Evolutionary conservation across 2,797 vertebrate genomes (phyloP), one percentile per base, ranked within the genome.

Genomic region (Falco cherrug): DNA sequence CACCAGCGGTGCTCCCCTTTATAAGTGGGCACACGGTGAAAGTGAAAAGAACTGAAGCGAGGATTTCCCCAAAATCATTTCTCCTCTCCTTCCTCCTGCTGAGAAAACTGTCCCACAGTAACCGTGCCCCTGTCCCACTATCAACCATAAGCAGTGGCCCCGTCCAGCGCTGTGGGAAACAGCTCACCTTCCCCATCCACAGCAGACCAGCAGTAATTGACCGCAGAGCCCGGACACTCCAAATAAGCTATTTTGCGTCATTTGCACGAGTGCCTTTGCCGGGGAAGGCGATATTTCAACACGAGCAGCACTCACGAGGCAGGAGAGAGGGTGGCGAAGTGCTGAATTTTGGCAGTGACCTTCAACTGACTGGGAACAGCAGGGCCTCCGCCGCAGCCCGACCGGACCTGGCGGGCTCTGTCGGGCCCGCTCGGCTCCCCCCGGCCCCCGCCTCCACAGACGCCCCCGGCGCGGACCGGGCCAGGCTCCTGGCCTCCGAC

Each of bases 291-390:
- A 4, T 48, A 76, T 89, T 93, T 89, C 94, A 84, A 73, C 87
- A 93, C 39, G 37, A 67, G 61, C 87, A 6, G 35, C 8, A 12
- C 87, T 80, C 63, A 28, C 28, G 50, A 61, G 54, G 67, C 47
- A 45, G 57, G 25, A 16, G 69, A 19, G 73, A 74, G 76, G 75
- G 68, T 16, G 76, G 51, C 18, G 56, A 93, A 10, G 83, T 1
- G 53, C 92, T 54, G 89, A 26, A 6, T 73, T 86, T 53, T 25
- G 89, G 93, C 93, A 87, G 89, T 67, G 89, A 95, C 95, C 91
- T 96, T 96, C 94, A 92, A 33, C 82, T 10, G 79, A 2, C 75
- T 28, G 84, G 35, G 57, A 39, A 5, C 50, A 17, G 63, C 70
- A 11, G 35, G 60, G 77, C 29, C 68, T 67, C 47, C 17, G 22